Conservation (phyloP, 2,113 vertebrate genomes). For the Ptychochromis oligacanthus region DNA sequence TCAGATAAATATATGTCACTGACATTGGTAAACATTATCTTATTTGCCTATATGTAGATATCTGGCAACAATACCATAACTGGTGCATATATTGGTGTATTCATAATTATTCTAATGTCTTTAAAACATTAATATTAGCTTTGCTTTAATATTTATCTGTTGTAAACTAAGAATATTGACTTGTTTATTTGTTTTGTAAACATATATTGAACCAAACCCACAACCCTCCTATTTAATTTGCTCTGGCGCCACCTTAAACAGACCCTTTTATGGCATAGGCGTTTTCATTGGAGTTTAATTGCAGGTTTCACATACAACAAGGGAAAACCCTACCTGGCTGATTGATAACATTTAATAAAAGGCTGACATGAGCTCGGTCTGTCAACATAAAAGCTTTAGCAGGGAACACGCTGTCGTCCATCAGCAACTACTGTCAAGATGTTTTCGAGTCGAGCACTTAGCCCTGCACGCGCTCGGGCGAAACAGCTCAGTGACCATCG, state of each 20-base stretch:
- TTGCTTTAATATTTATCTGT: background rate
- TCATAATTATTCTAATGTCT: background rate
- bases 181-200: background rate
- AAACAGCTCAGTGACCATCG: constrained; percentile 39
- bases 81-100: background rate
- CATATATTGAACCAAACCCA: background rate
- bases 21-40: background rate
- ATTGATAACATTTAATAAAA: constrained; percentile 17
- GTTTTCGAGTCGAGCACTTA: constrained; percentile 29
- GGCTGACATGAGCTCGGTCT: background rate
- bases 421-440: constrained; percentile 29
- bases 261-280: background rate
- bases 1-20: background rate
- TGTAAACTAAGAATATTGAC: background rate
- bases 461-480: constrained; percentile 15
- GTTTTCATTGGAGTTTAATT: background rate
- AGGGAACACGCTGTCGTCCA: background rate
- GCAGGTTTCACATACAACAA: background rate
- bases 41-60: background rate
- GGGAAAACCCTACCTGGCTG: background rate
- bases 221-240: background rate
- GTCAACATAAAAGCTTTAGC: constrained; percentile 10
- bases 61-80: background rate
- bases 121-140: background rate
- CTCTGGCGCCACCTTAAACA: background rate